Evolutionary conservation across 2,797 vertebrate genomes (phyloP).

Genomic region (Coluber constrictor): DNA sequence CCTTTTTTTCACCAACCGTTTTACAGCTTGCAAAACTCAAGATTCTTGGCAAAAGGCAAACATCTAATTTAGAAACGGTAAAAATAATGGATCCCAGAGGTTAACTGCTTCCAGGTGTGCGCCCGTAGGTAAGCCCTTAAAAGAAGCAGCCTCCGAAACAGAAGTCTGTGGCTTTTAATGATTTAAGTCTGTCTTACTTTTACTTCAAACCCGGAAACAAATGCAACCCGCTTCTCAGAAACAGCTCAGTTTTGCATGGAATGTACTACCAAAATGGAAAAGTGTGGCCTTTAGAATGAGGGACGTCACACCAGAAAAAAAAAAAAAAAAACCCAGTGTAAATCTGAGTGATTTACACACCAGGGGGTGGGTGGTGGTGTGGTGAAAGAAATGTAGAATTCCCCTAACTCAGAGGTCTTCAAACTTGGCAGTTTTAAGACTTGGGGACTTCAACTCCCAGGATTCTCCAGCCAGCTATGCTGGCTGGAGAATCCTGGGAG

Average conservation of each 20-base stretch:
- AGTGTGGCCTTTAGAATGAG: slow-evolving; percentile 23
- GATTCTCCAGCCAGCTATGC: too few species aligned
- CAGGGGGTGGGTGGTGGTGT: slow-evolving; percentile 1
- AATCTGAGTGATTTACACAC: slow-evolving; percentile 44
- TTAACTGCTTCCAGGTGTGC: slow-evolving; percentile 34
- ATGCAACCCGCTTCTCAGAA: slow-evolving; percentile 21
- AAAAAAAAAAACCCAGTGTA: not conserved
- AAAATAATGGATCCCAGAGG: slow-evolving; percentile 40
- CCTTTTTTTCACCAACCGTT: not conserved
- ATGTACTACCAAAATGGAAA: not conserved
- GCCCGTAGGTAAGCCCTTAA: slow-evolving; percentile 27
- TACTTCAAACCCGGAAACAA: not conserved
- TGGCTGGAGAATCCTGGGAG: too few species aligned
- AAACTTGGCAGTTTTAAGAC: too few species aligned
- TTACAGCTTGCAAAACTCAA: not conserved
- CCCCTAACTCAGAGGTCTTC: slow-evolving; percentile 32
- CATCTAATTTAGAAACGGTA: slow-evolving; percentile 30
- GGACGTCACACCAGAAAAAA: slow-evolving; percentile 15
- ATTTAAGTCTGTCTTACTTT: not conserved
- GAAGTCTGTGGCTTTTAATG: slow-evolving; percentile 22
- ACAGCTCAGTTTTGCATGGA: slow-evolving; percentile 35
- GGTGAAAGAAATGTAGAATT: slow-evolving; percentile 26
- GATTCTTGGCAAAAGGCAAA: not conserved
- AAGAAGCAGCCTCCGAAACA: slow-evolving; percentile 1
- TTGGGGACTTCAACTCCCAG: too few species aligned